A percentile compares a stretch with the other conserved stretches of the same genome.
These are phyloP conservation scores for Pocillopora damicornis DNA, from an alignment of 64 coral and sea anemone genomes.

Conservation along the genomic window DNA sequence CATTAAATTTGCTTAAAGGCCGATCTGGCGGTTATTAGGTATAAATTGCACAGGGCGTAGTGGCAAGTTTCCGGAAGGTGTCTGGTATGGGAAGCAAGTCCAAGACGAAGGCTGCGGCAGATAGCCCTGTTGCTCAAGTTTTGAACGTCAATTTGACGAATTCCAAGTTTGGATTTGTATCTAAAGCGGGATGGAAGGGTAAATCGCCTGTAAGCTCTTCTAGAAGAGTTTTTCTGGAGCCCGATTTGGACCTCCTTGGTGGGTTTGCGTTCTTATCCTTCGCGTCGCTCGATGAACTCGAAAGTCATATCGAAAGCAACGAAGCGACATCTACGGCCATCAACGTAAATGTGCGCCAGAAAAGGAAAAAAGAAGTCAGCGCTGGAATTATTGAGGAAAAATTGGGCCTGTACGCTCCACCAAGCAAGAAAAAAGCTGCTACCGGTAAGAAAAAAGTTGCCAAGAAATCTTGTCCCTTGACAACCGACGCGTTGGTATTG, in stretches of 20 bases:
- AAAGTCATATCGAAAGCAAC: constrained; percentile 69
- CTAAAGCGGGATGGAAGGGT: constrained; percentile 1
- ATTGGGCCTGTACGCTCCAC: not conserved
- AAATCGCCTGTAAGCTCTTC: constrained; percentile 21
- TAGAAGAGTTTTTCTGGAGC: constrained; percentile 21
- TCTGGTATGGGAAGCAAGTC: constrained; percentile 14
- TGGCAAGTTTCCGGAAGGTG: not conserved
- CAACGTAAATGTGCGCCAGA: constrained; percentile 65
- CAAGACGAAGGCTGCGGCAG: not conserved
- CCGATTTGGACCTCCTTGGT: constrained; percentile 81
- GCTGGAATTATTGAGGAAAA: not conserved
- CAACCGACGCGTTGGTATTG: not conserved
- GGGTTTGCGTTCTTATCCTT: constrained; percentile 89
- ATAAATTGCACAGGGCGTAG: not conserved
- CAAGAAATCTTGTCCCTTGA: not conserved
- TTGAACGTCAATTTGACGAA: constrained; percentile 33
- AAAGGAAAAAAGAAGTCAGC: constrained; percentile 35
- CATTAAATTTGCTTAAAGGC: not conserved
- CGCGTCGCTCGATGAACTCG: constrained; percentile 59
- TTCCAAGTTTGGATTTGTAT: not conserved
- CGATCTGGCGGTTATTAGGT: not conserved
- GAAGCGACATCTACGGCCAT: constrained; percentile 57
- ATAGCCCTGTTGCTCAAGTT: not conserved
- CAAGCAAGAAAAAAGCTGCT: constrained; percentile 36
- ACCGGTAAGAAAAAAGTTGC: constrained; percentile 25